phyloP scores from a whole-genome alignment of 2,797 vertebrate genomes.

The Lepilemur ruficaudatus region DNA sequence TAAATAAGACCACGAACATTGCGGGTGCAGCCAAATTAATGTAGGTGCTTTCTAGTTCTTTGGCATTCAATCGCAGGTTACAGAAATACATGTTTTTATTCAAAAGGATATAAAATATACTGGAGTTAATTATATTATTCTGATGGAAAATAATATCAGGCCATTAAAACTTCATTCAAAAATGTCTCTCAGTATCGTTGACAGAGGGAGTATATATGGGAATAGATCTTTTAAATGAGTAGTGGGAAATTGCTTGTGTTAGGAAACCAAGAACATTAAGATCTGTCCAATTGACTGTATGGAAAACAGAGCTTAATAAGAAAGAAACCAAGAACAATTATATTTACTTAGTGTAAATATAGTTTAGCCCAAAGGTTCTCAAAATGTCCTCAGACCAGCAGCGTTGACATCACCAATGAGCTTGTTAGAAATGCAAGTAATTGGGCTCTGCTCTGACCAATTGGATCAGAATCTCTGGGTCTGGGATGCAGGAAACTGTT shows the following conservation, averaged over 20 bases:
- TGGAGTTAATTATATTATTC: neutral
- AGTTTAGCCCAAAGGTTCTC: neutral
- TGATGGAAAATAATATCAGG: neutral
- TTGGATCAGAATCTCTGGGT: neutral
- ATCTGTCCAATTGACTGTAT: neutral
- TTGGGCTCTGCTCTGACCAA: neutral
- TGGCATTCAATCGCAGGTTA: neutral
- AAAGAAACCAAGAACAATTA: neutral
- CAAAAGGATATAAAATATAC: neutral
- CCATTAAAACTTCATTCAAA: slow-evolving; percentile 17
- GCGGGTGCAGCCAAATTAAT: neutral
- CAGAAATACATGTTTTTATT: neutral
- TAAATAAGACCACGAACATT: neutral
- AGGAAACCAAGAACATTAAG: slow-evolving; percentile 13
- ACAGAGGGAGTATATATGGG: neutral
- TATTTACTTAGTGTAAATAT: slow-evolving; percentile 2
- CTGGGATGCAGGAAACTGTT: neutral
- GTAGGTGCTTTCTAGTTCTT: neutral
- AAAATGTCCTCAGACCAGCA: neutral
- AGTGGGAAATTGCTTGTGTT: neutral
- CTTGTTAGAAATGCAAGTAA: neutral
- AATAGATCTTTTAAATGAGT: slow-evolving; percentile 33
- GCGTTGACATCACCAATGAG: neutral
- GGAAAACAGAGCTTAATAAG: neutral
- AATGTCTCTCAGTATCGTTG: neutral